Percentiles rank a stretch among this genome's conserved stretches.
These are phyloP conservation scores for Hephaestus fuliginosus DNA, from an alignment of 2,797 vertebrate genomes.

Conservation along the genomic window DNA sequence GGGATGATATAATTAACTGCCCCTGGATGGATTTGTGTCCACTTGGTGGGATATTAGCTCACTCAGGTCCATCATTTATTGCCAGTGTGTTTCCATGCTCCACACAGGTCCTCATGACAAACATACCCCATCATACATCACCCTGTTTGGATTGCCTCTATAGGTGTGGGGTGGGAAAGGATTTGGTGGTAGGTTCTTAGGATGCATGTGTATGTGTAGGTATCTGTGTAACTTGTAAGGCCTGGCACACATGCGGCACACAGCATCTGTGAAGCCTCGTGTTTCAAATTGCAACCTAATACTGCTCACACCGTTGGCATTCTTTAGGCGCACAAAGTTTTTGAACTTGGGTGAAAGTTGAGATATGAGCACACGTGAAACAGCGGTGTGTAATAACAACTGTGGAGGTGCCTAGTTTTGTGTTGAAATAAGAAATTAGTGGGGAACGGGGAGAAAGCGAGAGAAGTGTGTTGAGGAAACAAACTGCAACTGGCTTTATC, in stretches of 20 bases:
- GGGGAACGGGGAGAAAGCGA: not conserved
- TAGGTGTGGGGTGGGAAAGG: not conserved
- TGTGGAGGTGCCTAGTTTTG: not conserved
- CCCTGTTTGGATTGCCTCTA: not conserved
- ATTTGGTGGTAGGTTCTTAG: constrained; percentile 15
- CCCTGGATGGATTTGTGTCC: not conserved
- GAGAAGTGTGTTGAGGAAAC: not conserved
- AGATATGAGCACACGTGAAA: constrained; percentile 15
- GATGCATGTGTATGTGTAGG: constrained; percentile 3
- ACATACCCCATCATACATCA: constrained; percentile 15
- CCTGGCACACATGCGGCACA: constrained; percentile 60
- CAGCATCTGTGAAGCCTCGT: constrained; percentile 54
- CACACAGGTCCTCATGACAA: not conserved
- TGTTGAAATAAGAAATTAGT: not conserved
- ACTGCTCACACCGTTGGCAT: constrained; percentile 57
- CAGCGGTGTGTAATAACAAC: not conserved
- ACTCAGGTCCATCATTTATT: not conserved
- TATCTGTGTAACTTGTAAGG: constrained; percentile 44
- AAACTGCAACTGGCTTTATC: not conserved
- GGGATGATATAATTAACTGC: not conserved
- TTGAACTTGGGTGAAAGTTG: constrained; percentile 54
- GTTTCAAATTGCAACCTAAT: constrained; percentile 69
- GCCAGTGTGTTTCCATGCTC: not conserved
- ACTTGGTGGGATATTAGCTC: not conserved
- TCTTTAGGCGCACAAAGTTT: constrained; percentile 59